phyloP scores from a whole-genome alignment of 2,113 vertebrate species.

The Tonatia bakeri region DNA sequence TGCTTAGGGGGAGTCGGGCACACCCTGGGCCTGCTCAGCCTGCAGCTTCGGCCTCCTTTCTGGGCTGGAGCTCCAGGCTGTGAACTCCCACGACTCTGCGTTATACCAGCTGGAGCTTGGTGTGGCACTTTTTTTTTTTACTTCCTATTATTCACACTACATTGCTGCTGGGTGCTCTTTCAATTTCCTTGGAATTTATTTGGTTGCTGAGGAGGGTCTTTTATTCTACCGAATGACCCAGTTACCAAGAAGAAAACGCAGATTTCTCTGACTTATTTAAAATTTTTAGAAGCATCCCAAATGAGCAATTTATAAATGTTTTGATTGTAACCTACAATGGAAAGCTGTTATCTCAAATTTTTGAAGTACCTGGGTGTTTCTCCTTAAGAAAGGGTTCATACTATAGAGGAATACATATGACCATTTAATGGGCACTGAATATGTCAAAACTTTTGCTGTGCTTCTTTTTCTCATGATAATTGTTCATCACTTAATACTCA shows the following conservation, averaged over 20 bases:
- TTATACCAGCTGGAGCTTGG: neutral
- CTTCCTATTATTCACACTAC: neutral
- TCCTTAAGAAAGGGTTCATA: neutral
- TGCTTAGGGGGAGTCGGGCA: fast-evolving
- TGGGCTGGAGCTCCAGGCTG: neutral
- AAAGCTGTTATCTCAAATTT: constrained; percentile 8
- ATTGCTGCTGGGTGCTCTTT: neutral
- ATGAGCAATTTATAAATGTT: constrained; percentile 46
- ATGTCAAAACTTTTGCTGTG: neutral
- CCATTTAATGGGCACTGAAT: neutral
- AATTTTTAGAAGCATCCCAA: neutral
- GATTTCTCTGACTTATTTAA: constrained; percentile 22
- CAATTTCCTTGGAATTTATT: constrained; percentile 4
- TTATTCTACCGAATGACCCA: constrained; percentile 9
- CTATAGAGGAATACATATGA: constrained; percentile 22
- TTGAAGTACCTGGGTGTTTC: constrained; percentile 11
- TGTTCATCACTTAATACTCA: neutral
- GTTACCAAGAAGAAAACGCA: constrained; percentile 26
- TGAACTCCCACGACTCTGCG: neutral
- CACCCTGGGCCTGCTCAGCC: neutral
- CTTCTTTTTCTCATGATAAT: constrained; percentile 5
- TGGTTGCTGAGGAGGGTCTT: constrained; percentile 24
- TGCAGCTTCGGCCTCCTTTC: neutral
- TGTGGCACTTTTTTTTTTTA: neutral
- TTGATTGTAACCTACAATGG: neutral